These are phyloP conservation scores for Zhuqinia jingwanae DNA, from an alignment of 2,888 invertebrate species.

Conservation along the genomic window DNA sequence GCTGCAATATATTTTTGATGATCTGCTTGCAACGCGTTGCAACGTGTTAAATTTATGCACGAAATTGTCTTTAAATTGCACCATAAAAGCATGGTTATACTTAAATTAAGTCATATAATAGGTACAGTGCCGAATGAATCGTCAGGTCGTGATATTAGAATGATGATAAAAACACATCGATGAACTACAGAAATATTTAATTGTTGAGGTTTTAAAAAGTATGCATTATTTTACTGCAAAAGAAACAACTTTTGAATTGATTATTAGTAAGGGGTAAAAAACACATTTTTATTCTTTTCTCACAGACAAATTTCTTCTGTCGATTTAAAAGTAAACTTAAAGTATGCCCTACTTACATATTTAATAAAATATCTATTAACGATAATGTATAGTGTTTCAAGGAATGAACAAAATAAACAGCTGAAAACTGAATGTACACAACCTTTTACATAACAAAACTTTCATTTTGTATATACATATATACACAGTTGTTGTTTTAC, in stretches of 20 bases:
- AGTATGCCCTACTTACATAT: background rate
- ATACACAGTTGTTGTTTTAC: too few species aligned
- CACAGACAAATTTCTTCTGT: conserved; percentile 1
- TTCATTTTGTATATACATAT: too few species aligned
- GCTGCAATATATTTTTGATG: conserved; percentile 25
- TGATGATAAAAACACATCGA: background rate
- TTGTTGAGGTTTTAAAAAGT: background rate
- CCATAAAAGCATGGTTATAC: background rate
- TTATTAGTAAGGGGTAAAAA: conserved; percentile 19
- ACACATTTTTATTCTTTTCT: conserved; percentile 16
- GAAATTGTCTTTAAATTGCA: background rate
- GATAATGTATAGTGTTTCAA: too few species aligned
- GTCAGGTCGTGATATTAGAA: conserved; percentile 40
- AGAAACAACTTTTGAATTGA: too few species aligned
- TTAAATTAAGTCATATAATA: background rate
- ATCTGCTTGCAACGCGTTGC: conserved; percentile 14
- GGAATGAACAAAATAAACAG: background rate
- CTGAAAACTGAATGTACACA: too few species aligned
- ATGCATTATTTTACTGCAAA: too few species aligned
- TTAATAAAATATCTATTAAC: background rate
- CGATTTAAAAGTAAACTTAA: background rate
- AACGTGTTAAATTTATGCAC: background rate
- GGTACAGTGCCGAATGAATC: background rate
- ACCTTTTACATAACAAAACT: too few species aligned
- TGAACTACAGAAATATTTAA: background rate